Evolutionary conservation across 2,113 vertebrate genomes (phyloP), one percentile per base, ranked within the genome.

Genomic region (Litocranius walleri): DNA sequence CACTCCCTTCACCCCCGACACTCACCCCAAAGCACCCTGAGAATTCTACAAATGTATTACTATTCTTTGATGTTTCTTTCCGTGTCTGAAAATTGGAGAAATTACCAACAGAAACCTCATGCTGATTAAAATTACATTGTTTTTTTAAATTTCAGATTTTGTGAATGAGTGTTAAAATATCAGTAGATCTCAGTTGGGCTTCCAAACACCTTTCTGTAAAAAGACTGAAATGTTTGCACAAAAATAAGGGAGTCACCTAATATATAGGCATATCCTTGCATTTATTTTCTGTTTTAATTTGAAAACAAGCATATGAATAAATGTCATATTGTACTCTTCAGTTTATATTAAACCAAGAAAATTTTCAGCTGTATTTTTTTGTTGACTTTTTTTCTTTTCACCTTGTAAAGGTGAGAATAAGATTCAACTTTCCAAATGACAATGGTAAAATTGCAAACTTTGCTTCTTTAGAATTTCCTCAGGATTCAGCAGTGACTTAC

Each of bases 51-150:
- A 64, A 36, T 85, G 4, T 61, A 11, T 43, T 86, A 80, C 50
- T 29, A 48, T 87, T 95, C 95, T 97, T 96, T 97, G 91, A 93
- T 86, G 77, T 90, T 81, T 93, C 91, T 92, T 56, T 54, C 10
- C 36, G 1, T 96, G 92, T 98, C 91, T 87, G 93, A 97, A 98
- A 94, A 97, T 62, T n/a, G 45, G 67, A 89, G 59, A 83, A 97
- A 94, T 96, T 85, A 96, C 82, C 48, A 96, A 97, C 17, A 85
- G 85, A 97, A 92, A 88, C 0, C 0, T 29, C 13, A 96, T 59
- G 91, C 85, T 90, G 94, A 93, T 92, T 80, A 92, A 89, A 96
- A 96, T 95, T 2, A 43, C 23, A 82, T 82, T 87, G 95, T 1
- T 93, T 93, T 91, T 90, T 77, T 7, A 2, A 71, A 97, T 92